A percentile compares a stretch with the other conserved stretches of the same genome.
Conservation (phyloP, 2,888 invertebrate genomes). For the Torymus texanus region DNA sequence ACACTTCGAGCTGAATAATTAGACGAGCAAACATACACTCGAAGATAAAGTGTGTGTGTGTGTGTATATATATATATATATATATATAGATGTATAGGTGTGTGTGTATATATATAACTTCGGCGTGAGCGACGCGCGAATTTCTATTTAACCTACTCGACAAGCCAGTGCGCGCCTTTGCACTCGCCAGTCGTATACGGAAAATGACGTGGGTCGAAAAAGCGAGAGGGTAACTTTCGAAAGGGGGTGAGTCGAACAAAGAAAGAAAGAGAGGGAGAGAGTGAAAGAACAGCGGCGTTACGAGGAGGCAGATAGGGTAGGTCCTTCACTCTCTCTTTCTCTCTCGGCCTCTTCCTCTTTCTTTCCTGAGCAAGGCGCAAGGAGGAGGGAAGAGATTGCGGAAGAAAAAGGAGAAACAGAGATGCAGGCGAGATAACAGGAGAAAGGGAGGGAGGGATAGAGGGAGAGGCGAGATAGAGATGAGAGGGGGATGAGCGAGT, state of each 20-base stretch:
- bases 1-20: slow-evolving; percentile 36
- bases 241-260: not conserved
- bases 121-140: not conserved
- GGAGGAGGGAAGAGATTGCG: not conserved
- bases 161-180: not conserved
- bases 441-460: too few relatives aligned
- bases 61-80: slow-evolving; percentile 11
- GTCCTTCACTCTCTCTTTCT: not conserved
- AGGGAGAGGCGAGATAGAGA: not conserved
- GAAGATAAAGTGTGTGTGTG: slow-evolving; percentile 8
- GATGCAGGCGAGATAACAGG: slow-evolving; percentile 22
- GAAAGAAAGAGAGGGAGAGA: slow-evolving; percentile 13
- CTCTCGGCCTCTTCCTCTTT: too few relatives aligned
- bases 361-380: too few relatives aligned
- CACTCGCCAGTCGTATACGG: not conserved
- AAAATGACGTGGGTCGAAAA: slow-evolving; percentile 20
- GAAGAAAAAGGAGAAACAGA: slow-evolving; percentile 9
- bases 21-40: slow-evolving; percentile 26
- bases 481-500: not conserved
- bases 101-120: not conserved
- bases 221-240: not conserved
- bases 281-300: not conserved
- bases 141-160: slow-evolving; percentile 30
- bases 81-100: slow-evolving; percentile 13
- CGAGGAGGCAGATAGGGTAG: not conserved